Base-by-base conservation (phyloP, 2,797 vertebrate species). In the Xiphorhynchus erythropygius region DNA sequence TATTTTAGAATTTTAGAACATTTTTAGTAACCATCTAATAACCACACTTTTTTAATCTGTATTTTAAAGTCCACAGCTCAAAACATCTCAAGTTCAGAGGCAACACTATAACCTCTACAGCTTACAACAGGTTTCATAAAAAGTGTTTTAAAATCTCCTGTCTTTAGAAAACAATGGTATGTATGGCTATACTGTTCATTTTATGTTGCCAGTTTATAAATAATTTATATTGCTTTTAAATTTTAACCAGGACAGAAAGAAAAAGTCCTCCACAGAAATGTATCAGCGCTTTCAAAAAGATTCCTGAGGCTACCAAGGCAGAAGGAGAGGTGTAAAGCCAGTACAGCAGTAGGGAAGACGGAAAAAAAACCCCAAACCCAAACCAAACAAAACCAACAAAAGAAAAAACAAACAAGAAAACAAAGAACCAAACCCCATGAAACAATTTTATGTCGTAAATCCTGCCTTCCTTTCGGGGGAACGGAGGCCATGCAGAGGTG, bases 191-290 rank as follows among this genome's bases (percentile, higher is more conserved):
- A 70, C 41, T 17, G 32, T 87, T 87, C 90, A 84, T 82, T 95
- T 94, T 68, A 37, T 70, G 25, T 67, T 83, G 60, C n/a, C 27
- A 79, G 63, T 86, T 94, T 84, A 96, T 94, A 93, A 95, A 96
- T 92, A 87, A 94, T 89, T 84, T 69, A 63, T 88, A 87, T 46
- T 84, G 53, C 9, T 52, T 93, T 94, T 78, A 87, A 95, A 88
- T 73, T 95, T 94, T 88, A 94, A 90, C 32, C 14, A 75, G 47
- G 28, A 28, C 9, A 19, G 7, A 44, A 56, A 33, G 50, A 47
- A 39, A 49, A 81, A 46, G 30, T 39, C 60, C 27, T 88, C n/a
- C 33, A 56, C 41, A 84, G 55, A 90, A 73, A 16, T 7, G 1
- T 39, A 90, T 32, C 46, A 57, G 42, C 24, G 21, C 56, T 92